phyloP scores from a whole-genome alignment of 2,888 invertebrate species.

The Agrenia bidenticulata region DNA sequence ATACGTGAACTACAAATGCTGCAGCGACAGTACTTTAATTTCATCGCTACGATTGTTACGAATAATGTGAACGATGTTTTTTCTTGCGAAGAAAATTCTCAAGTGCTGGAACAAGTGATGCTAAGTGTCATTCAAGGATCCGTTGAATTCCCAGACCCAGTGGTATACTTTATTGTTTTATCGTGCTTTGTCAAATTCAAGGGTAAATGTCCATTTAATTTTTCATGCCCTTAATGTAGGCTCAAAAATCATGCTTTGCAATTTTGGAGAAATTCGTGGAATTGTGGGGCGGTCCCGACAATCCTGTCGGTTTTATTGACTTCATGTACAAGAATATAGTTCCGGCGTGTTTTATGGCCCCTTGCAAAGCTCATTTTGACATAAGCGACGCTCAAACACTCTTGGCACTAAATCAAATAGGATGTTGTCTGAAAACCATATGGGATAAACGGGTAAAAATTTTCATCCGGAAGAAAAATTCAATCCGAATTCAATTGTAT shows the following conservation, averaged over 20 bases:
- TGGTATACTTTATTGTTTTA: conserved; percentile 54
- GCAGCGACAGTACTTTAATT: conserved; percentile 59
- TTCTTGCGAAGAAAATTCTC: conserved; percentile 53
- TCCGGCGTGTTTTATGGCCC: conserved; percentile 61
- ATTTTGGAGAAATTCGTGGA: conserved; percentile 59
- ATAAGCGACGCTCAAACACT: conserved; percentile 60
- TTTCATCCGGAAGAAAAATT: not conserved
- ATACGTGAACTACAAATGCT: conserved; percentile 58
- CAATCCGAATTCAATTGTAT: not conserved
- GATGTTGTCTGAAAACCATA: conserved; percentile 54
- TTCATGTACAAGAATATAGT: conserved; percentile 60
- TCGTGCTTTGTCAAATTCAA: conserved; percentile 2
- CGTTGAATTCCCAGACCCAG: conserved; percentile 60
- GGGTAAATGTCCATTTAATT: not conserved
- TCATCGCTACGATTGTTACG: conserved; percentile 59
- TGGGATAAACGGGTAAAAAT: conserved; percentile 54
- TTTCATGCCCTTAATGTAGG: conserved; percentile 52
- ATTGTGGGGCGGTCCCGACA: conserved; percentile 59
- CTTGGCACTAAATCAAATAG: conserved; percentile 56
- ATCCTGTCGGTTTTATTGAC: conserved; percentile 58
- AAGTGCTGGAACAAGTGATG: conserved; percentile 56
- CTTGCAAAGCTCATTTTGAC: conserved; percentile 60
- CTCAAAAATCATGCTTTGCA: conserved; percentile 60
- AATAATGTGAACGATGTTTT: conserved; percentile 59
- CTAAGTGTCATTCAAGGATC: conserved; percentile 60